Percentiles rank a stretch among this genome's conserved stretches.
Conservation (phyloP, 2,888 invertebrate species). For the Drosophila macrospina region DNA sequence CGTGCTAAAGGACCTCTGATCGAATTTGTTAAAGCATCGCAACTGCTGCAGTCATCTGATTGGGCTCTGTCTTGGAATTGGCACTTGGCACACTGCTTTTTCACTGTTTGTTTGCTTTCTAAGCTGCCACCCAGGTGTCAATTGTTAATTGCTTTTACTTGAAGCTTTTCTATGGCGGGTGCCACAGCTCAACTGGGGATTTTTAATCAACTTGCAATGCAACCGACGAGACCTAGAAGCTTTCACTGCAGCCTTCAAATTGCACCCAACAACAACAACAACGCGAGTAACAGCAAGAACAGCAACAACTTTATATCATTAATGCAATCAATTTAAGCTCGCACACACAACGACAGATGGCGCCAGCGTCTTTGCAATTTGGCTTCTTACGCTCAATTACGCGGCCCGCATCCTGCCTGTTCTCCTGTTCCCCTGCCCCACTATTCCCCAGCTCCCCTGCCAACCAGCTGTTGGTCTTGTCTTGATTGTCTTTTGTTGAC, state of each 20-base stretch:
- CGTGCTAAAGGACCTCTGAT: too few relatives aligned
- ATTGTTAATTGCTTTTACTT: conserved; percentile 54
- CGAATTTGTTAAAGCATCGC: too few relatives aligned
- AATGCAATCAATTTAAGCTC: conserved; percentile 58
- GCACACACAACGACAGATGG: conserved; percentile 47
- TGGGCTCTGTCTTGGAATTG: background rate
- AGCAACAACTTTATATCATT: conserved; percentile 54
- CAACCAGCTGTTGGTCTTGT: conserved; percentile 14
- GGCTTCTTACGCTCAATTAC: conserved; percentile 62
- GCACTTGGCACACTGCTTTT: background rate
- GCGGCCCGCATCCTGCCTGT: conserved; percentile 26
- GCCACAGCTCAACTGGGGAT: conserved; percentile 19
- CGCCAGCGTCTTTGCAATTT: conserved; percentile 44
- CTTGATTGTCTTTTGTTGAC: conserved; percentile 51
- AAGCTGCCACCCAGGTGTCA: conserved; percentile 45
- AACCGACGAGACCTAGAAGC: conserved; percentile 35
- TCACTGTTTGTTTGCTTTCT: conserved; percentile 21
- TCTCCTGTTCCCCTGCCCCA: background rate
- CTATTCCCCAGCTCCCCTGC: background rate
- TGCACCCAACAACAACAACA: conserved; percentile 20
- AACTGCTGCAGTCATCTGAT: background rate
- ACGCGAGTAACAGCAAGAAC: conserved; percentile 9
- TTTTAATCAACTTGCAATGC: conserved; percentile 45
- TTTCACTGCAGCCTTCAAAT: conserved; percentile 47
- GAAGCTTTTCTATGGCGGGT: conserved; percentile 14